Conservation (phyloP, 2,888 invertebrate species). For the Dascillus cervinus region DNA sequence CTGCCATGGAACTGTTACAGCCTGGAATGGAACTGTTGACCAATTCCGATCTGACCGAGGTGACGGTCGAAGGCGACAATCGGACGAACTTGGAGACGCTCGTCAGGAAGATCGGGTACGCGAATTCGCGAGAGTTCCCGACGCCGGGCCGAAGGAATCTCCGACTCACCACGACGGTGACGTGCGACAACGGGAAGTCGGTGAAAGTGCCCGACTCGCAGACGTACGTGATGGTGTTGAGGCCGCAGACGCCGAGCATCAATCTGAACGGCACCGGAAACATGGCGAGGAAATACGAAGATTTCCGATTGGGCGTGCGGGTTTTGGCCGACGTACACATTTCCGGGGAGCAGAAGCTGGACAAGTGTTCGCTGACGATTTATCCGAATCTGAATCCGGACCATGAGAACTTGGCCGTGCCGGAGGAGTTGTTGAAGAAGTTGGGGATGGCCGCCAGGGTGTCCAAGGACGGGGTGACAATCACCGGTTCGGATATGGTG, state of each 20-base stretch:
- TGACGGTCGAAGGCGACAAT: constrained; percentile 86
- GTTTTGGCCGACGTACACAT: constrained; percentile 84
- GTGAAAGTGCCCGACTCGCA: constrained; percentile 70
- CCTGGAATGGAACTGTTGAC: constrained; percentile 71
- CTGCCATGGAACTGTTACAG: constrained; percentile 64
- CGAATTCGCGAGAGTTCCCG: constrained; percentile 84
- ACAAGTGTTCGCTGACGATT: constrained; percentile 89
- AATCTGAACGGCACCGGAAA: constrained; percentile 74
- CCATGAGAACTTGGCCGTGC: constrained; percentile 81
- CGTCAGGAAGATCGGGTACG: constrained; percentile 81
- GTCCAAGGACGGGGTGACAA: constrained; percentile 81
- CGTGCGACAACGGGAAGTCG: constrained; percentile 65
- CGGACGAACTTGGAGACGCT: constrained; percentile 83
- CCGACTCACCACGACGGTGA: constrained; percentile 69
- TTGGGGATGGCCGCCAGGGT: constrained; percentile 65
- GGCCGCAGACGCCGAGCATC: constrained; percentile 78
- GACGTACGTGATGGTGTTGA: constrained; percentile 80
- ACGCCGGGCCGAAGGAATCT: constrained; percentile 91
- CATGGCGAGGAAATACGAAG: constrained; percentile 77
- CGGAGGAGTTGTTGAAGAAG: constrained; percentile 62
- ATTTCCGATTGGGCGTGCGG: constrained; percentile 77
- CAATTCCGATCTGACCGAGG: constrained; percentile 74
- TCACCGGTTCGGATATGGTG: constrained; percentile 72
- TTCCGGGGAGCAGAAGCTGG: constrained; percentile 66
- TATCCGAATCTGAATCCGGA: constrained; percentile 94